Base-by-base conservation (phyloP, 2,888 invertebrate genomes). In the Hypolimnas misippus region DNA sequence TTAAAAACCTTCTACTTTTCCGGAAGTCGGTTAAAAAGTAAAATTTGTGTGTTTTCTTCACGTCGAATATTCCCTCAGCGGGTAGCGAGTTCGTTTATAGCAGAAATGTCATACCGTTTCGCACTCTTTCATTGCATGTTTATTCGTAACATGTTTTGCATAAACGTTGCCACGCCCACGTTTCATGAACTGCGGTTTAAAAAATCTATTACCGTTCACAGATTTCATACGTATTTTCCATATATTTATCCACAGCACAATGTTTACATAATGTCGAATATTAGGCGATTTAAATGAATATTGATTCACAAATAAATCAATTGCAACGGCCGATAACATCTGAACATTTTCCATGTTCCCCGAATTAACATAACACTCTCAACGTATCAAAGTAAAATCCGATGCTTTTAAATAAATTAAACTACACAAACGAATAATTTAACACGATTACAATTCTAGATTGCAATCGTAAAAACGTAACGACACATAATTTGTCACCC, bases 131-230 rank as follows among this genome's bases (percentile, higher is more conserved):
- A 35, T 62, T 42, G 65, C 65, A 46, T 65, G 65, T 46, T 62
- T 52, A 53, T 52, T 46, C 25, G 46, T 56, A 16, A 62, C 58
- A 62, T 55, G 56, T 56, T 85, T 84, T 80, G 80, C 84, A 86
- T 88, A 84, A 87, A 83, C 76, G 71, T 59, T 64, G 70, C 79
- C 83, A 79, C 87, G 82, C 90, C 89, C 79, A 82, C 84, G 79
- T 81, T 82, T 82, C 78, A 76, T 67, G 68, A n/a, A 70, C 67
- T 66, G 67, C 66, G 58, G 67, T 66, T 68, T 70, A 60, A 65
- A 61, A 51, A 49, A 46, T 46, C 44, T 46, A 53, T 59, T 35
- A 21, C 29, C 8, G 21, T 31, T 42, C 29, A 31, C 29, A 40
- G 14, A 42, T 31, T 42, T 51, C 10, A n/a, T 46, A 3, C n/a